A percentile compares a stretch with the other conserved stretches of the same genome.
Evolutionary conservation across 2,113 vertebrate genomes (phyloP).

Genomic region (Psittacus erithacus): DNA sequence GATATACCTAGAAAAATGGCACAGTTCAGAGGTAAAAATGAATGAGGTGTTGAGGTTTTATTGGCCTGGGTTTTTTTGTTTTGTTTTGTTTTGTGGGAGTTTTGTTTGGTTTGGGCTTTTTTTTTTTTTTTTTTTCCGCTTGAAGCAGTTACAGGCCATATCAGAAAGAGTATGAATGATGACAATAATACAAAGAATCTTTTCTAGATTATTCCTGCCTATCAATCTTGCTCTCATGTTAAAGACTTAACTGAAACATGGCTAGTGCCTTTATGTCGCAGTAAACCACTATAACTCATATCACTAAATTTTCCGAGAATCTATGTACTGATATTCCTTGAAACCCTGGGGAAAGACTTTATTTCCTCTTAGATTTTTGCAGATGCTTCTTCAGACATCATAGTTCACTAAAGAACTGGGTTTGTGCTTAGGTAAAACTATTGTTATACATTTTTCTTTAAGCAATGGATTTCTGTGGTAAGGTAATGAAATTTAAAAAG

Average conservation of each 20-base stretch:
- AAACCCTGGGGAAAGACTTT: background rate
- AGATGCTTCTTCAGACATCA: background rate
- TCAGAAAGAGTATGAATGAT: background rate
- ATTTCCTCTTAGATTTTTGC: background rate
- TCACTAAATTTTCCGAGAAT: background rate
- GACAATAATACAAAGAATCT: background rate
- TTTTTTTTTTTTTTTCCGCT: background rate
- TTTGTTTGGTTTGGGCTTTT: background rate
- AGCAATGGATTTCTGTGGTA: background rate
- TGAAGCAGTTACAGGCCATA: background rate
- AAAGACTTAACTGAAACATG: background rate
- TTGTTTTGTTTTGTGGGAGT: background rate
- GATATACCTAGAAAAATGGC: background rate
- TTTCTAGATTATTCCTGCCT: background rate
- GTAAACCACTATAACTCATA: accelerated
- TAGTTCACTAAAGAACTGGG: background rate
- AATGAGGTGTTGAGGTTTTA: background rate
- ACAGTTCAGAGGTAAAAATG: background rate
- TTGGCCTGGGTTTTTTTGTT: background rate
- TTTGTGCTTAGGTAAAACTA: background rate
- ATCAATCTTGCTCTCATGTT: background rate
- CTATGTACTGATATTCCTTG: accelerated
- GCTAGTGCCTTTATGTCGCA: background rate
- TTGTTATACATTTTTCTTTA: background rate
- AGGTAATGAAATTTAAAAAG: background rate